These are phyloP conservation scores for Heterotilapia buettikoferi DNA, from an alignment of 2,113 vertebrate genomes.

Conservation along the genomic window DNA sequence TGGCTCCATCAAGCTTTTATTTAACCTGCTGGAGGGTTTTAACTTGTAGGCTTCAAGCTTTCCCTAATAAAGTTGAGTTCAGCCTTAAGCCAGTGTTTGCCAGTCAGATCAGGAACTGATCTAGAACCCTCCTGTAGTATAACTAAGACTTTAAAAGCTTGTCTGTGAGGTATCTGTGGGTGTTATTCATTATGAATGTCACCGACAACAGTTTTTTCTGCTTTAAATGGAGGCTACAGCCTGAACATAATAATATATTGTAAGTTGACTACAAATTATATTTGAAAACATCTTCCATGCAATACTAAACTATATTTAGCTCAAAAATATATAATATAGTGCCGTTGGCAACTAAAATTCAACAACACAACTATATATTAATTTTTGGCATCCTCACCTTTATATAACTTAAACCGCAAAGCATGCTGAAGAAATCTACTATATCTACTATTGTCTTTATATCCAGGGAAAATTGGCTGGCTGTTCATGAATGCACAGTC, in stretches of 20 bases:
- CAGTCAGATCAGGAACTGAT: background rate
- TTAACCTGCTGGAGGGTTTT: background rate
- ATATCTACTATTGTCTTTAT: background rate
- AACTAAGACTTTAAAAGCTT: background rate
- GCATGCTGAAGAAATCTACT: background rate
- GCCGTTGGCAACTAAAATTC: background rate
- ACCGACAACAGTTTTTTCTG: background rate
- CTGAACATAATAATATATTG: background rate
- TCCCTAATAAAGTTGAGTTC: background rate
- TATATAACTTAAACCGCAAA: conserved; percentile 7
- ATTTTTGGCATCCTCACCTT: conserved; percentile 2
- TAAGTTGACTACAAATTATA: background rate
- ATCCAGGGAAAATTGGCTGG: background rate
- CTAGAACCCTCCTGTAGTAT: background rate
- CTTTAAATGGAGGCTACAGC: background rate
- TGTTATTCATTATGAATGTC: background rate
- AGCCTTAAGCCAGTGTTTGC: background rate
- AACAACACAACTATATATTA: background rate
- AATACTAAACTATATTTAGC: background rate
- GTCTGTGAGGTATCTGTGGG: background rate
- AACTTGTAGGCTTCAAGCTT: background rate
- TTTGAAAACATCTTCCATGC: background rate
- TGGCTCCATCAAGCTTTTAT: background rate
- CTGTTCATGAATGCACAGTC: background rate
- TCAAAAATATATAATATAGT: background rate